Base-by-base conservation (phyloP, 2,113 vertebrate species). In the Sander lucioperca region DNA sequence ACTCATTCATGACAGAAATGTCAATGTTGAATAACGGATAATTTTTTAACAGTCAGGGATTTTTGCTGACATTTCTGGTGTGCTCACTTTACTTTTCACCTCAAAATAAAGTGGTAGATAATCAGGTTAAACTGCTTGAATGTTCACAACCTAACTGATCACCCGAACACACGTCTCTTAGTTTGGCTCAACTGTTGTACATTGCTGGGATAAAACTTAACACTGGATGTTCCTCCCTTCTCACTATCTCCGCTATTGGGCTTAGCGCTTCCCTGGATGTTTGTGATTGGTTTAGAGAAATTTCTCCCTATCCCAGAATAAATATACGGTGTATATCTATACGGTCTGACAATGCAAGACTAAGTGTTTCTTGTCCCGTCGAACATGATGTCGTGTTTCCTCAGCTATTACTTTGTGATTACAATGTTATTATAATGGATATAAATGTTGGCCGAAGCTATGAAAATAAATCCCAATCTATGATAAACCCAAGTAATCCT, bases 1-100 rank as follows among this genome's bases (percentile, higher is more conserved):
- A 68, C 47, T 73, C 39, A 50, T 72, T 72, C 73, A 61, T n/a
- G 51, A 51, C 66, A 12, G 25, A 39, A 77, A 66, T 51, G 13
- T 33, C 4, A 1, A 21, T 15, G 70, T 23, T 23, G 8, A 59
- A 48, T 33, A 48, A 36, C 3, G 1, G 9, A 74, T 33, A 1
- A 10, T 33, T 15, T 23, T 47, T 56, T 16, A 2, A 5, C 11
- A 39, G 50, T 39, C 30, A 70, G 13, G 19, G 30, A 56, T 56
- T 70, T 8, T 72, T 27, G 1, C 5, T 45, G 33, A 71, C 21
- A 43, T 56, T 18, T 54, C 3, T 2, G 0, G 13, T 9, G 18
- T 47, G 10, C 23, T 21, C 16, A 3, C 18, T 36, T 16, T 36
- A 7, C 25, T 10, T 62, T 63, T 39, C 10, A 23, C 30, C 30